Percentiles rank a stretch among this genome's conserved stretches.
phyloP scores from a whole-genome alignment of 2,797 vertebrate genomes.

The Falco biarmicus region DNA sequence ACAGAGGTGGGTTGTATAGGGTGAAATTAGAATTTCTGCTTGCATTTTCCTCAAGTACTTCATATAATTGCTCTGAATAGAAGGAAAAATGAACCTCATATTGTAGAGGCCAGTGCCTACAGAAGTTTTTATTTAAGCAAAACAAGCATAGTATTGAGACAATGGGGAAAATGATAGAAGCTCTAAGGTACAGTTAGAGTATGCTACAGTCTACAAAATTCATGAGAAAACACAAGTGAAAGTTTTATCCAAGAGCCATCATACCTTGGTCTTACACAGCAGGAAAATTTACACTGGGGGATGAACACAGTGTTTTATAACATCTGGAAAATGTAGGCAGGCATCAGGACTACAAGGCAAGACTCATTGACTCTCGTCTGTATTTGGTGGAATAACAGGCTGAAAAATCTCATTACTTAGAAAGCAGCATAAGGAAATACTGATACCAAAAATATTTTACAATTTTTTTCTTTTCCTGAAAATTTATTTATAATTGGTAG shows the following conservation, averaged over 20 bases:
- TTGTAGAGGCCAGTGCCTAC: neutral
- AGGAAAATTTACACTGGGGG: neutral
- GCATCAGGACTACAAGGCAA: neutral
- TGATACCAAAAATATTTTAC: neutral
- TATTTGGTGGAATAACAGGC: neutral
- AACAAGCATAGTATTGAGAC: neutral
- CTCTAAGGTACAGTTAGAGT: neutral
- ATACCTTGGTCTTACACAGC: neutral
- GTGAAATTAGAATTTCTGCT: neutral
- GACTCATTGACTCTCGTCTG: neutral
- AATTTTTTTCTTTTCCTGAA: neutral
- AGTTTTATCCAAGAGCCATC: neutral
- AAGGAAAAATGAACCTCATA: neutral
- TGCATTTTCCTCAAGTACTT: neutral
- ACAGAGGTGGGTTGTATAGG: neutral
- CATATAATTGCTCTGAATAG: neutral
- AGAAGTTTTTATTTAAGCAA: neutral
- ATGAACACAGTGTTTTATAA: neutral
- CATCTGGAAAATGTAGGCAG: neutral
- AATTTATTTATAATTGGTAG: neutral
- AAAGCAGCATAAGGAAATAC: neutral
- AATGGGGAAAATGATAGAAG: neutral
- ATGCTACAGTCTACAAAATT: neutral
- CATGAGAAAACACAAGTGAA: neutral
- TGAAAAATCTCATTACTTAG: neutral